Base-by-base conservation (phyloP, 2,113 vertebrate genomes). In the Hippolais icterina region DNA sequence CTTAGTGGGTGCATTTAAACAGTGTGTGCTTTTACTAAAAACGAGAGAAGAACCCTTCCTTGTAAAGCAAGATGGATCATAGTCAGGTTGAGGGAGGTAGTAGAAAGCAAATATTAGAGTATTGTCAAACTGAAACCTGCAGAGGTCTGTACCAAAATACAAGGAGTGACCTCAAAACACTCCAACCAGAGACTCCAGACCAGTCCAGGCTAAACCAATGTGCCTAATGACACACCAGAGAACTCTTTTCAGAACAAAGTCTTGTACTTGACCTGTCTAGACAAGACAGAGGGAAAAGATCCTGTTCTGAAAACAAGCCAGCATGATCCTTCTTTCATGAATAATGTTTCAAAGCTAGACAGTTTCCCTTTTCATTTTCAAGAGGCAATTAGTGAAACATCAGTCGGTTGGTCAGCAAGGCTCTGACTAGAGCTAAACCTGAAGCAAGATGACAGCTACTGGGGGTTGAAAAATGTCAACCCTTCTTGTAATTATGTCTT, bases 251-350 rank as follows among this genome's bases (percentile, higher is more conserved):
- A 95, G 84, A 95, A 63, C 83, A 91, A 98, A 97, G 97, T 97
- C 95, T 94, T 97, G 96, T 93, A 94, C 91, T 96, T 94, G 94
- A 96, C 96, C 97, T 94, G 97, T 98, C 96, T 98, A 98, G 98
- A 98, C 93, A 87, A 90, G 33, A 82, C 66, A 86, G 64, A 28
- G 52, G 33, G 29, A 44, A 94, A 97, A 95, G 88, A 93, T 97
- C 84, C 49, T 31, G 42, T 93, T 97, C 95, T 96, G 97, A 97
- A 97, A 97, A 97, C 89, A 98, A 94, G 90, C 83, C 96, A 97
- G 95, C 95, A 96, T 39, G 77, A 97, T 91, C 80, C 66, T 97
- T 96, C 97, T 97, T 94, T 97, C 93, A 97, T 94, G 97, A 92
- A 94, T 71, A 91, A 97, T 56, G 64, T 96, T 93, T 90, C 95